Percentiles rank a stretch among this genome's conserved stretches.
These are phyloP conservation scores for Zoanthus solanderi DNA, from an alignment of 92 coral and sea anemone species.

Conservation along the genomic window DNA sequence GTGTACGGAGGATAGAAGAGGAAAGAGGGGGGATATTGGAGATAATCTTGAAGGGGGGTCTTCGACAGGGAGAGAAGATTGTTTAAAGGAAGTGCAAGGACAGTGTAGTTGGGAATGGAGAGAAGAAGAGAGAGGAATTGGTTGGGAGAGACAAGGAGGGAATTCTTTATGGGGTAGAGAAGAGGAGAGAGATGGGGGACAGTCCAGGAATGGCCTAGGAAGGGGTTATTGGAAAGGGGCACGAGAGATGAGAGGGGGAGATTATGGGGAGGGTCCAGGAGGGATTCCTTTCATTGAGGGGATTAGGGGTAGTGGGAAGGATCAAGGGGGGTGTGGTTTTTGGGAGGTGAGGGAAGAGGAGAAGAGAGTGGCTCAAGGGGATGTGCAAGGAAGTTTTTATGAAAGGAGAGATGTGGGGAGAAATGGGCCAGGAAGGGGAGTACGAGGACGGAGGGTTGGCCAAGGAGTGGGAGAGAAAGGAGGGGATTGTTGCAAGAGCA, in stretches of 20 bases:
- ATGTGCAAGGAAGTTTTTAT: background rate
- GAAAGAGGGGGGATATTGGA: too few relatives aligned
- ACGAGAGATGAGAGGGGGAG: background rate
- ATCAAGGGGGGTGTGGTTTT: background rate
- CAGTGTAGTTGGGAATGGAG: background rate
- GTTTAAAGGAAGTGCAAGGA: too few relatives aligned
- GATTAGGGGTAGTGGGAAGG: background rate
- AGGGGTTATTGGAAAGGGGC: background rate
- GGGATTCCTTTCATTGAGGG: background rate
- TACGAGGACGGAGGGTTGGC: background rate
- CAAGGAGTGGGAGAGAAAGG: background rate
- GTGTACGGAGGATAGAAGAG: background rate
- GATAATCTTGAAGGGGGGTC: too few relatives aligned
- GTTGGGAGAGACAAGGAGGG: background rate
- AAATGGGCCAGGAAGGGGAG: slow-evolving; percentile 10
- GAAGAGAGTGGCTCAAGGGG: too few relatives aligned
- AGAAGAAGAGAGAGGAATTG: background rate
- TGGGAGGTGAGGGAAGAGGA: too few relatives aligned
- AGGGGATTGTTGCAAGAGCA: background rate
- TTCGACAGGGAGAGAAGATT: too few relatives aligned
- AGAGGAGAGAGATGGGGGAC: background rate
- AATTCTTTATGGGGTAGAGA: slow-evolving; percentile 3
- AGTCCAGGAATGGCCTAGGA: background rate
- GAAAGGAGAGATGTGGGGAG: background rate
- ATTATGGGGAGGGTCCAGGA: background rate